Evolutionary conservation across 2,113 vertebrate species (phyloP), one percentile per base, ranked within the genome.

Genomic region (Gadus chalcogrammus): DNA sequence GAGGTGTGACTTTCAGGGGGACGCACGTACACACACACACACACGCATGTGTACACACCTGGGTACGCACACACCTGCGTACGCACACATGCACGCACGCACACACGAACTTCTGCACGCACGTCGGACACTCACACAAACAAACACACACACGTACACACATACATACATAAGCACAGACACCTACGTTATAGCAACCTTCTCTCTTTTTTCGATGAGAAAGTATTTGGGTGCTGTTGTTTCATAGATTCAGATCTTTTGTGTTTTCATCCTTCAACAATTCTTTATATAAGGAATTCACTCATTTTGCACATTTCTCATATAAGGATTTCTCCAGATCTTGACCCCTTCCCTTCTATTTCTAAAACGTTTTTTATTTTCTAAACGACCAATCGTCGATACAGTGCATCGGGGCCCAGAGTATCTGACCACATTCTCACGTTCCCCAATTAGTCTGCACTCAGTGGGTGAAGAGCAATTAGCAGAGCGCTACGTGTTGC

Each of bases 281-380:
- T 24, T 24, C 24, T 2, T 24, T 35, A 35, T 35, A 76, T 90
- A 78, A 87, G 76, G 82, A 35, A 35, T 35, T 35, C 31, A 35
- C 31, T 35, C 4, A 35, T 35, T 74, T 76, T 72, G 84, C 69
- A 82, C 81, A 88, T 86, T 88, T 88, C 31, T 35, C 31, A 35
- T 35, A 35, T 35, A 35, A 5, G 31, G 31, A 81, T 89, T 87
- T 83, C 78, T 79, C 61, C 75, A 79, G 75, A 70, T 80, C 78
- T 88, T 83, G 81, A 80, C 79, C 84, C 76, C 67, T 71, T 76
- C 85, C 79, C 75, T 83, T 86, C 80, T 77, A 76, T 35, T 35
- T 4, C 31, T 35, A 35, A 35, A 84, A 79, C 71, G 75, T 61
- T 79, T 77, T 79, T 86, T 65, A 55, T 35, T 17, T 65, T 0